Evolutionary conservation across 2,113 vertebrate species (phyloP).

Genomic region (Ptychochromis oligacanthus): DNA sequence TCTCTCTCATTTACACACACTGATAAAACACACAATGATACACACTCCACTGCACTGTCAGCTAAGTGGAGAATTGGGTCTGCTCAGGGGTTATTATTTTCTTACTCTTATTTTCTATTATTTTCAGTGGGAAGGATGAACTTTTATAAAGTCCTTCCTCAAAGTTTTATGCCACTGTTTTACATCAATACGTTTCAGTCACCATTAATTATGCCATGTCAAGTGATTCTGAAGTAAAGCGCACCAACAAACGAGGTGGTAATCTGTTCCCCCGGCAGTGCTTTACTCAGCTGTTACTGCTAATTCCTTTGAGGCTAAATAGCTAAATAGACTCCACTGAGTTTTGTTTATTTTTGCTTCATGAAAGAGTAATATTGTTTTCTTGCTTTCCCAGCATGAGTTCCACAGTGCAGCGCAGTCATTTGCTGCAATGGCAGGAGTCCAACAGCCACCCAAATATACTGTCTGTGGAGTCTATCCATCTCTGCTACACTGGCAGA

Average conservation of each 20-base stretch:
- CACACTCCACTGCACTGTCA: constrained; percentile 22
- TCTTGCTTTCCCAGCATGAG: constrained; percentile 39
- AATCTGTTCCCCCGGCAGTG: constrained; percentile 29
- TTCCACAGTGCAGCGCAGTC: constrained; percentile 19
- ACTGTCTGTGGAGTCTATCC: constrained; percentile 3
- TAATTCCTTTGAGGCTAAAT: constrained; percentile 35
- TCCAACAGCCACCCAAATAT: constrained; percentile 21
- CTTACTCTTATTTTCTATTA: constrained; percentile 30
- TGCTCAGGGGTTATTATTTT: constrained; percentile 17
- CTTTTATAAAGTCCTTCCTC: constrained; percentile 5
- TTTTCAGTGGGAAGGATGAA: constrained; percentile 15
- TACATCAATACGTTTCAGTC: constrained; percentile 35
- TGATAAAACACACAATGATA: constrained; percentile 9
- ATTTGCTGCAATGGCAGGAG: constrained; percentile 15
- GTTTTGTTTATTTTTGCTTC: constrained; percentile 47
- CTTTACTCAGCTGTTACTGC: background rate
- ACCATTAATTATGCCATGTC: constrained; percentile 27
- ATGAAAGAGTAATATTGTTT: constrained; percentile 50
- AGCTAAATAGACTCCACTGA: background rate
- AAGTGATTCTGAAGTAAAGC: constrained; percentile 17
- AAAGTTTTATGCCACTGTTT: constrained; percentile 14
- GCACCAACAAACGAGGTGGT: constrained; percentile 21
- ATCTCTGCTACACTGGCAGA: constrained; percentile 4
- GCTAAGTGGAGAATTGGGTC: constrained; percentile 23
- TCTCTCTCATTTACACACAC: constrained; percentile 11